Evolutionary conservation across 1,140 invertebrate species (phyloP).

Genomic region (Drosophila nasuta): DNA sequence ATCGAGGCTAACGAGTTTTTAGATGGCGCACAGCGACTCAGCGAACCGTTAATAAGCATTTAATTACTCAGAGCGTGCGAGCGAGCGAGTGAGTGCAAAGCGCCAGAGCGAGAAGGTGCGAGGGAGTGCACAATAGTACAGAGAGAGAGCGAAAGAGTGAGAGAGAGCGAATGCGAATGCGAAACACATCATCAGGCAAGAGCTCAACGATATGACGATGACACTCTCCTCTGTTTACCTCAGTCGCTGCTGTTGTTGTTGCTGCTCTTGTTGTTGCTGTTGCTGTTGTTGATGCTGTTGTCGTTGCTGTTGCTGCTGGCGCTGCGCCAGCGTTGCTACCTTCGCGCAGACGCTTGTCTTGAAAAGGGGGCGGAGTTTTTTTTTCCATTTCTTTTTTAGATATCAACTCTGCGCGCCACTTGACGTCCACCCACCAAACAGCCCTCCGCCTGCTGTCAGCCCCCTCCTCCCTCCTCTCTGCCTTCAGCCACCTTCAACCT

Average conservation of each 20-base stretch:
- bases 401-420: constrained; percentile 54
- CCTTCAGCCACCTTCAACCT: neutral
- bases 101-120: constrained; percentile 10
- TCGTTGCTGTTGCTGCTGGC: constrained; percentile 34
- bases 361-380: constrained; percentile 84
- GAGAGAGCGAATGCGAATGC: neutral
- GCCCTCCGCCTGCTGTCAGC: neutral
- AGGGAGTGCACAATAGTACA: neutral
- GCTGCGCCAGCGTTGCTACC: constrained; percentile 71
- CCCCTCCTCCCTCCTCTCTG: neutral
- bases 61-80: constrained; percentile 70
- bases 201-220: constrained; percentile 35
- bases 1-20: constrained; percentile 74
- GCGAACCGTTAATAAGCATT: constrained; percentile 82
- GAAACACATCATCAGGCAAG: constrained; percentile 10
- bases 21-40: constrained; percentile 63
- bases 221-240: constrained; percentile 33
- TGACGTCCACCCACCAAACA: constrained; percentile 17
- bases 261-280: neutral
- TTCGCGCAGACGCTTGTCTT: constrained; percentile 83
- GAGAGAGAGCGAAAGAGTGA: constrained; percentile 13
- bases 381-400: constrained; percentile 57
- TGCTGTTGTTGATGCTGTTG: too few species aligned
- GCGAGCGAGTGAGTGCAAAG: constrained; percentile 17
- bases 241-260: neutral